phyloP scores from a whole-genome alignment of 2,888 invertebrate species.

The Cryptocephalus moraei region DNA sequence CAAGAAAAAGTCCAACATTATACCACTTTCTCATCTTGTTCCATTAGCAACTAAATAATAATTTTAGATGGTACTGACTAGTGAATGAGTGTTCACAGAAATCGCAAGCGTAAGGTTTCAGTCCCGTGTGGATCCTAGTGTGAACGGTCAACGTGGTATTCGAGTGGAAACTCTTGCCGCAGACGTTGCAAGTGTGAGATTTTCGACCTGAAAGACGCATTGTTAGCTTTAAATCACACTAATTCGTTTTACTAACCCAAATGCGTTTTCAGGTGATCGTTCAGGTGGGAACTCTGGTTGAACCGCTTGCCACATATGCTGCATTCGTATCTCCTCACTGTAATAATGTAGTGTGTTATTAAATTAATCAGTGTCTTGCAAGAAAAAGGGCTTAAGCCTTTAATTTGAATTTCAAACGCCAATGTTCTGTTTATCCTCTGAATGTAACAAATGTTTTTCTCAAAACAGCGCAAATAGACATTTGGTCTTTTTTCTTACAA shows the following conservation, averaged over 20 bases:
- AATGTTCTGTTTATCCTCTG: too few species aligned
- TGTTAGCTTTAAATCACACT: background rate
- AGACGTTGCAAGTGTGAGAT: slow-evolving; percentile 30
- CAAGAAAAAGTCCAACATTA: too few species aligned
- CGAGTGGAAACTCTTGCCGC: slow-evolving; percentile 30
- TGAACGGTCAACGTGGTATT: slow-evolving; percentile 31
- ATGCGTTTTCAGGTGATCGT: slow-evolving; percentile 30
- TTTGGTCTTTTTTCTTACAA: too few species aligned
- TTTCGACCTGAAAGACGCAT: slow-evolving; percentile 23
- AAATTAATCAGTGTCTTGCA: too few species aligned
- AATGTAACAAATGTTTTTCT: too few species aligned
- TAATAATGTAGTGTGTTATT: too few species aligned
- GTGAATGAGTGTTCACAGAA: slow-evolving; percentile 30
- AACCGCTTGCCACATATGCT: slow-evolving; percentile 32
- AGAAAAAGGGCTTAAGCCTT: too few species aligned
- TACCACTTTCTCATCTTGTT: too few species aligned
- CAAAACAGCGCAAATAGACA: too few species aligned
- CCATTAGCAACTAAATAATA: background rate
- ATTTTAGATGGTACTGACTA: slow-evolving; percentile 24
- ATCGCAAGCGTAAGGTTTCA: slow-evolving; percentile 31
- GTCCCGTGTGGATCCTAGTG: slow-evolving; percentile 32
- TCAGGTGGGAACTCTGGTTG: slow-evolving; percentile 32
- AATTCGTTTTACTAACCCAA: slow-evolving; percentile 22
- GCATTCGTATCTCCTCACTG: slow-evolving; percentile 30
- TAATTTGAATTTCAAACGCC: too few species aligned